Evolutionary conservation across 2,888 invertebrate species (phyloP).

Genomic region (Hanleya hanleyi): DNA sequence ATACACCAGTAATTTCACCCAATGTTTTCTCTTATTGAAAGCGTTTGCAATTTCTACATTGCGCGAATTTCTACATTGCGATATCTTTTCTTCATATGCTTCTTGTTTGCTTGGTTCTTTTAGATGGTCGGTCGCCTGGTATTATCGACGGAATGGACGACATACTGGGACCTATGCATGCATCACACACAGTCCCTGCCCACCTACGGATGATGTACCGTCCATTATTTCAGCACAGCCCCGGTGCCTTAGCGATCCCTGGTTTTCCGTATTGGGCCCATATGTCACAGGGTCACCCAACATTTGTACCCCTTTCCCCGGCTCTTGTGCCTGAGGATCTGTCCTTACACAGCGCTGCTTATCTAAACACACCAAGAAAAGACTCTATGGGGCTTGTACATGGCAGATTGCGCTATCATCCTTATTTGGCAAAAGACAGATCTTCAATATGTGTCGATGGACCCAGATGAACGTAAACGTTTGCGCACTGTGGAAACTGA

Average conservation of each 20-base stretch:
- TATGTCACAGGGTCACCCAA: neutral
- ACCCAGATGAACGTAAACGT: neutral
- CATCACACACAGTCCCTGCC: neutral
- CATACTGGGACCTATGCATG: neutral
- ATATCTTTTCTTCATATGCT: no score
- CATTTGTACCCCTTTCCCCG: neutral
- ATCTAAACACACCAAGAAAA: neutral
- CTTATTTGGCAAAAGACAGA: neutral
- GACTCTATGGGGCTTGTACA: neutral
- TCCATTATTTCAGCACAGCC: neutral
- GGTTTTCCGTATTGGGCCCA: neutral
- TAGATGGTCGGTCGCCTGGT: neutral
- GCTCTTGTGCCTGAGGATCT: neutral
- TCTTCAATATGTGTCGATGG: neutral
- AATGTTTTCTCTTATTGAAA: no score
- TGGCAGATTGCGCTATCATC: neutral
- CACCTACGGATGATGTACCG: neutral
- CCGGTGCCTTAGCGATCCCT: neutral
- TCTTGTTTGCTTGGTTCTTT: neutral
- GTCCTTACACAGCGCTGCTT: neutral
- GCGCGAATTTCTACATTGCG: no score
- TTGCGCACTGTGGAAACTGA: neutral
- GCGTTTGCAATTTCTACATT: no score
- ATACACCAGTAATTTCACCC: no score
- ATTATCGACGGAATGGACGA: neutral